phyloP scores from a whole-genome alignment of 2,113 vertebrate species.

The Probosciger aterrimus region DNA sequence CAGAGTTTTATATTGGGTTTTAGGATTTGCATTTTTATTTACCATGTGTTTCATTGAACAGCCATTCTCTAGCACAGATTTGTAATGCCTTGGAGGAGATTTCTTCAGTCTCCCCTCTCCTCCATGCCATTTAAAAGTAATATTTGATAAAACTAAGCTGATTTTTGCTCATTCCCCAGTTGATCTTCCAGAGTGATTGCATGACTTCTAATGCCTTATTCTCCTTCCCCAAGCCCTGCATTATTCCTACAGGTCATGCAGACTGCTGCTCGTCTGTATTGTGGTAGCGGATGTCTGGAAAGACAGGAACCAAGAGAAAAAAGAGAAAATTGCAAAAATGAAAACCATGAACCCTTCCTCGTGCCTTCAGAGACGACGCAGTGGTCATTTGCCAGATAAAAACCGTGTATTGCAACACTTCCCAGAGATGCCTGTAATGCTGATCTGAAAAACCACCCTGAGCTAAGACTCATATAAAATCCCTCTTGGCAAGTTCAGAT shows the following conservation, averaged over 20 bases:
- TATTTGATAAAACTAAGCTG: not conserved
- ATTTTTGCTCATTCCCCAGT: not conserved
- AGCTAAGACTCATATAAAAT: not conserved
- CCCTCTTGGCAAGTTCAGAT: not conserved
- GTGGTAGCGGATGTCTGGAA: not conserved
- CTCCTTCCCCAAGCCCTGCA: not conserved
- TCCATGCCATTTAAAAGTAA: not conserved
- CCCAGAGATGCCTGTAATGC: not conserved
- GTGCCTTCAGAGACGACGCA: not conserved
- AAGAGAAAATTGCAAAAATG: not conserved
- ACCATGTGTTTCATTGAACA: not conserved
- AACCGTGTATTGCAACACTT: not conserved
- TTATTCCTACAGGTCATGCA: not conserved
- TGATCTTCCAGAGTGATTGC: not conserved
- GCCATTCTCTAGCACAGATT: not conserved
- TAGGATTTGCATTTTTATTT: conserved; percentile 1
- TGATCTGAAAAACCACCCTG: not conserved
- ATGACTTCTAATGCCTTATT: not conserved
- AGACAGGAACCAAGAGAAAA: not conserved
- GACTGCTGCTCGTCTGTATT: not conserved
- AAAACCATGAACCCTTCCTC: not conserved
- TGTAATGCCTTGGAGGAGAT: not conserved
- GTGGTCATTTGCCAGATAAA: not conserved
- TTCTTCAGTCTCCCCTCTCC: not conserved
- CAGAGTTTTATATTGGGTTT: not conserved